Conservation (phyloP, 2,888 invertebrate species). For the Netelia inedita region DNA sequence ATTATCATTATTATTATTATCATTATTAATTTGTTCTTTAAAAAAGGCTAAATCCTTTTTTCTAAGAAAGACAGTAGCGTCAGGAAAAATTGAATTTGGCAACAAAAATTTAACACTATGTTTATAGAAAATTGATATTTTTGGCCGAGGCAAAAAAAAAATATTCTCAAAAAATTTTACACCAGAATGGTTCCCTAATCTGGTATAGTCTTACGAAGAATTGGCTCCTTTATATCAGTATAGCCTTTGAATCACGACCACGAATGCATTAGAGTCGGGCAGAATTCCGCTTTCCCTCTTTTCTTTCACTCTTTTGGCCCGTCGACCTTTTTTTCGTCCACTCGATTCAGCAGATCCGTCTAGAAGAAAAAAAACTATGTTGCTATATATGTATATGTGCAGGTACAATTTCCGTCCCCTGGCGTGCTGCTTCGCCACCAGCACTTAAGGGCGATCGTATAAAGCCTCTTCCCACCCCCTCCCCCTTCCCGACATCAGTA, state of each 20-base stretch:
- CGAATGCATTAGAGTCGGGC: slow-evolving; percentile 72
- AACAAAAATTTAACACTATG: no score
- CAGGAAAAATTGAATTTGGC: no score
- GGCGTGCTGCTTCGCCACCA: background rate
- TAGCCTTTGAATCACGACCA: slow-evolving; percentile 55
- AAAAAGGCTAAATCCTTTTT: no score
- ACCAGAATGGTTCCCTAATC: no score
- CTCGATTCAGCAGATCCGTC: background rate
- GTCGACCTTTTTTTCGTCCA: background rate
- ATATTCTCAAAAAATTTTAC: no score
- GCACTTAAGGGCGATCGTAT: slow-evolving; percentile 17
- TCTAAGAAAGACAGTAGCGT: no score
- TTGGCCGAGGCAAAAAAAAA: no score
- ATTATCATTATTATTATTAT: no score
- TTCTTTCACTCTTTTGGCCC: slow-evolving; percentile 4
- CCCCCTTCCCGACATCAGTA: slow-evolving; percentile 19
- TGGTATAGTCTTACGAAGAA: background rate
- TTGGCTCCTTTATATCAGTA: slow-evolving; percentile 35
- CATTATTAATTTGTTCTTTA: no score
- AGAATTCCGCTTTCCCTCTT: slow-evolving; percentile 49
- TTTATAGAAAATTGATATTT: no score
- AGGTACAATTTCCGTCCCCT: no score
- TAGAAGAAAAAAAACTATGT: background rate
- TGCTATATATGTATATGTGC: no score
- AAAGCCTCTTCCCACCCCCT: background rate